phyloP scores from a whole-genome alignment of 2,797 vertebrate genomes.

The Leucoraja ocellata region DNA sequence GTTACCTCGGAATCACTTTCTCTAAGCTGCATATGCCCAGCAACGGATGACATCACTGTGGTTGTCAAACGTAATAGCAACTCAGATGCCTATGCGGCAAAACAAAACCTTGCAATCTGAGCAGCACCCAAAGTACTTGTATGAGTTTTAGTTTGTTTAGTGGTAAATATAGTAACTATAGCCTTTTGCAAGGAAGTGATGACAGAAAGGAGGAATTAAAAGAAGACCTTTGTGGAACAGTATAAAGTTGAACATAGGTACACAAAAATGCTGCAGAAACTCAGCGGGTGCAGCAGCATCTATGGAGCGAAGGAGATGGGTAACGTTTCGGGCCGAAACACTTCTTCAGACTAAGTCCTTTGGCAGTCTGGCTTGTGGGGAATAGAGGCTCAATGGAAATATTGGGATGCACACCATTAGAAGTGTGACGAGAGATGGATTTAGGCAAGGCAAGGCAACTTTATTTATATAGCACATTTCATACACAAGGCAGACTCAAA shows the following conservation, averaged over 20 bases:
- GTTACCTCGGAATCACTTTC: constrained; percentile 3
- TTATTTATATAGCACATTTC: no score
- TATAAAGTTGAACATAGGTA: not conserved
- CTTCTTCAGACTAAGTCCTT: not conserved
- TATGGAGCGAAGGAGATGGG: no score
- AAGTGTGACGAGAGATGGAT: no score
- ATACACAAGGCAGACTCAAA: no score
- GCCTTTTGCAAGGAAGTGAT: no score
- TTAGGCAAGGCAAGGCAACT: no score
- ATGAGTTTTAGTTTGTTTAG: not conserved
- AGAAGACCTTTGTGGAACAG: not conserved
- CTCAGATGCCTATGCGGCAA: not conserved
- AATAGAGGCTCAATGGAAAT: not conserved
- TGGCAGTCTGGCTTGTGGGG: not conserved
- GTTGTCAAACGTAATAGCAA: not conserved
- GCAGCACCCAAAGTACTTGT: not conserved
- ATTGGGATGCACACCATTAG: no score
- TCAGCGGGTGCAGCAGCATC: no score
- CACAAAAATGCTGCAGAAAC: no score
- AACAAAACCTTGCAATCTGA: constrained; percentile 1
- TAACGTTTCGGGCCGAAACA: no score
- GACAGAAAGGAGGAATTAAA: not conserved
- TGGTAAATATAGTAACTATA: not conserved
- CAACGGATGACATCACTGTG: not conserved
- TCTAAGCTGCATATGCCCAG: not conserved